These are phyloP conservation scores for Cryptotermes secundus DNA, from an alignment of 1,140 invertebrate genomes.

Conservation along the genomic window DNA sequence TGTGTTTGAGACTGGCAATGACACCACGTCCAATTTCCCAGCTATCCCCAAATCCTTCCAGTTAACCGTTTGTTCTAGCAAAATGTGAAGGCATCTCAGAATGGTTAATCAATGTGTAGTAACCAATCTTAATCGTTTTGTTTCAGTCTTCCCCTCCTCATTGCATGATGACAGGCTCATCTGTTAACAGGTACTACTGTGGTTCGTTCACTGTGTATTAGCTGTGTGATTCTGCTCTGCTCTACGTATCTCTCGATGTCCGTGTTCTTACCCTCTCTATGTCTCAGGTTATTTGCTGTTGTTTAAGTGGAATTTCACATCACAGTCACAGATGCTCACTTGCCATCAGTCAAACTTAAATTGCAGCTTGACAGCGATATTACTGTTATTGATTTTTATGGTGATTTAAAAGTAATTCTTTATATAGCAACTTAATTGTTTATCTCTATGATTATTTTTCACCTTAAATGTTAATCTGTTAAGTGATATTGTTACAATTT, in stretches of 20 bases:
- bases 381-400: neutral
- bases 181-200: slow-evolving; percentile 43
- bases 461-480: neutral
- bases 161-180: slow-evolving; percentile 45
- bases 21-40: neutral
- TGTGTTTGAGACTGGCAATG: neutral
- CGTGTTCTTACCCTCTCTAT: slow-evolving; percentile 33
- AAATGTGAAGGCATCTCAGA: slow-evolving; percentile 31
- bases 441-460: neutral
- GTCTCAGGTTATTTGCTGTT: slow-evolving; percentile 30
- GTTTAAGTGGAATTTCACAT: slow-evolving; percentile 18
- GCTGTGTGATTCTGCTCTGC: slow-evolving; percentile 35
- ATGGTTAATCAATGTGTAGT: slow-evolving; percentile 36
- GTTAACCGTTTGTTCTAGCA: slow-evolving; percentile 25
- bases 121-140: slow-evolving; percentile 42
- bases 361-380: neutral
- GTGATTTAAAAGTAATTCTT: neutral
- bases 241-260: slow-evolving; percentile 30
- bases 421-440: slow-evolving; percentile 1
- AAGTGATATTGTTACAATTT: slow-evolving; percentile 3
- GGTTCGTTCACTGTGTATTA: slow-evolving; percentile 37
- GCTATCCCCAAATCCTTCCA: neutral
- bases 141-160: slow-evolving; percentile 44
- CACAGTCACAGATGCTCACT: neutral
- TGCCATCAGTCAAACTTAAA: neutral